Conservation (phyloP, 2,797 vertebrate species). For the Pangasius larnaudii region DNA sequence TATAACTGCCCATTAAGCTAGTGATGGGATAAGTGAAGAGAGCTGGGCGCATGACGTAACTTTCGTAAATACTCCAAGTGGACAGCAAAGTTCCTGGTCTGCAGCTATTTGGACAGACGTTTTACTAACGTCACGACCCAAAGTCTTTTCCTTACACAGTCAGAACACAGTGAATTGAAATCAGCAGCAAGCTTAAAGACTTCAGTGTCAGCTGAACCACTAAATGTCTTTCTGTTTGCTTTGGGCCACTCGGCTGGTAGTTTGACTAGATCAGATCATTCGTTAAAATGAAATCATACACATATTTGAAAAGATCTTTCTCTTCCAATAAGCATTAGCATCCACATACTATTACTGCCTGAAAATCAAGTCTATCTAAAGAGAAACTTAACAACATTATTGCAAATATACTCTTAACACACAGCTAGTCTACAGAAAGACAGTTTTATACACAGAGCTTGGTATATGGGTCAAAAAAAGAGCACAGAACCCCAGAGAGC, state of each 20-base stretch:
- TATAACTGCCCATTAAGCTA: background rate
- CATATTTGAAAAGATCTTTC: background rate
- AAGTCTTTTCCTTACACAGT: constrained; percentile 58
- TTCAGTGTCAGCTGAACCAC: background rate
- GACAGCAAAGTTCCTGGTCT: constrained; percentile 7
- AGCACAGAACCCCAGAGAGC: constrained; percentile 73
- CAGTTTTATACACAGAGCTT: constrained; percentile 63
- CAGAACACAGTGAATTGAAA: background rate
- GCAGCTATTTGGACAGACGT: background rate
- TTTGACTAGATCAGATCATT: background rate
- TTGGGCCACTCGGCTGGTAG: background rate
- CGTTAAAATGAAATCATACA: constrained; percentile 3
- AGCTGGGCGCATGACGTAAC: constrained; percentile 8
- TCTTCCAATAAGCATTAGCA: constrained; percentile 14
- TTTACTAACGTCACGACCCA: background rate
- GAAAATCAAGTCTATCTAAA: background rate
- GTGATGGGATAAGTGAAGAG: constrained; percentile 2
- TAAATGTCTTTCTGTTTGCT: background rate
- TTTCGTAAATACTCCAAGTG: constrained; percentile 14
- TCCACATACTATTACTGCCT: background rate
- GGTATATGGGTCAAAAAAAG: constrained; percentile 75
- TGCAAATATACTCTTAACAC: constrained; percentile 17
- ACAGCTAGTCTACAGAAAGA: constrained; percentile 36
- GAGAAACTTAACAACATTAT: background rate
- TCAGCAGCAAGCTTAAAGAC: background rate